Percentiles rank a stretch among this genome's conserved stretches.
These are phyloP conservation scores for Vollenhovia emeryi DNA, from an alignment of 1,140 invertebrate genomes.

Conservation along the genomic window DNA sequence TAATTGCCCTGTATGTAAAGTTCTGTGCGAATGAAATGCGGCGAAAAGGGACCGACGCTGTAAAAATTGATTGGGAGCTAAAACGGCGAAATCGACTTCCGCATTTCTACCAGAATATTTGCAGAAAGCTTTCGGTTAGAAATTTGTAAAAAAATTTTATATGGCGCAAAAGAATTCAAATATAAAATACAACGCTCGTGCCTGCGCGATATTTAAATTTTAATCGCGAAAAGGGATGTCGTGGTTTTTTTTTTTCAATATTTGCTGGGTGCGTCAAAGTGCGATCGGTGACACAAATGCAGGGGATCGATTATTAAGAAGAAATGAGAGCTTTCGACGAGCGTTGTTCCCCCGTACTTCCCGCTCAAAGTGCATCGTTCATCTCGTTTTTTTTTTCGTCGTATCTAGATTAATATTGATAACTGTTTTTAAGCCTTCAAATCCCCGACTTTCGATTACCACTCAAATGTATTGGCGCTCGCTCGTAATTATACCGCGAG, in stretches of 20 bases:
- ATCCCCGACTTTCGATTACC: slow-evolving; percentile 16
- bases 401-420: slow-evolving; percentile 32
- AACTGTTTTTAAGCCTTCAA: slow-evolving; percentile 36
- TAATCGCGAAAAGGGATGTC: not conserved
- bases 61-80: not conserved
- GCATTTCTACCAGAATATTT: slow-evolving; percentile 27
- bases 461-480: slow-evolving; percentile 23
- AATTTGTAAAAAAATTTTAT: slow-evolving; percentile 20
- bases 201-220: not conserved
- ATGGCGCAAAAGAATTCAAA: slow-evolving; percentile 8
- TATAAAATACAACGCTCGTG: not conserved
- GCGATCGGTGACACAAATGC: not conserved
- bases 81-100: not conserved
- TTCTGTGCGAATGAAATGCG: not conserved
- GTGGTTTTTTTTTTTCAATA: slow-evolving; percentile 5
- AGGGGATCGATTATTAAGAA: not conserved
- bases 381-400: not conserved
- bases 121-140: not conserved
- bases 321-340: not conserved
- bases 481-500: slow-evolving; percentile 38
- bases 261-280: not conserved
- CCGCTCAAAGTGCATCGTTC: not conserved
- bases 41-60: not conserved
- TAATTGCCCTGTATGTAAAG: not conserved
- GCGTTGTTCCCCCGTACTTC: not conserved